Evolutionary conservation across 2,888 invertebrate genomes (phyloP).

Genomic region (Catocala fraxini): DNA sequence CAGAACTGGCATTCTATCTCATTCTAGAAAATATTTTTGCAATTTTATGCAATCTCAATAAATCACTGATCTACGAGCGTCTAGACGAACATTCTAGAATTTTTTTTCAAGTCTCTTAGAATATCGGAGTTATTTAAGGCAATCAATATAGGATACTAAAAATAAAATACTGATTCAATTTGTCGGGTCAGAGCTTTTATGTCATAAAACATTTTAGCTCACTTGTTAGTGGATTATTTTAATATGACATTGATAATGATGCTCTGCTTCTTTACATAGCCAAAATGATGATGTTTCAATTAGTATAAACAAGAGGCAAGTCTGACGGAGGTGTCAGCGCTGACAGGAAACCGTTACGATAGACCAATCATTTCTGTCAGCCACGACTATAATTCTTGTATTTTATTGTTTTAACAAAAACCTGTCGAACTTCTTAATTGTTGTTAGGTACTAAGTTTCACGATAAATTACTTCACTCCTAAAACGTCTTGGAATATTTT

Average conservation of each 20-base stretch:
- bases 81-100: slow-evolving; percentile 27
- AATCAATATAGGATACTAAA: slow-evolving; percentile 40
- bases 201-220: slow-evolving; percentile 12
- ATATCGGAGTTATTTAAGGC: slow-evolving; percentile 32
- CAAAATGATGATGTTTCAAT: slow-evolving; percentile 45
- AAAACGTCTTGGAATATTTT: slow-evolving; percentile 32
- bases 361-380: slow-evolving; percentile 52
- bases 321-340: slow-evolving; percentile 46
- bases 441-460: slow-evolving; percentile 27
- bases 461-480: slow-evolving; percentile 33
- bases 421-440: slow-evolving; percentile 39
- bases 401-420: slow-evolving; percentile 56
- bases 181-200: slow-evolving; percentile 23
- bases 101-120: slow-evolving; percentile 24
- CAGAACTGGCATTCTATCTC: slow-evolving; percentile 8
- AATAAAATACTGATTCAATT: slow-evolving; percentile 37
- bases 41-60: slow-evolving; percentile 35
- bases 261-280: slow-evolving; percentile 26
- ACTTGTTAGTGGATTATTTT: slow-evolving; percentile 14
- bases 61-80: slow-evolving; percentile 40
- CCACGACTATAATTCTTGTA: slow-evolving; percentile 46
- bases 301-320: slow-evolving; percentile 47
- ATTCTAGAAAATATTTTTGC: slow-evolving; percentile 31
- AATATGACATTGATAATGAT: slow-evolving; percentile 14
- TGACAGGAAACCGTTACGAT: slow-evolving; percentile 54